Evolutionary conservation across 1,140 invertebrate species (phyloP).

Genomic region (Tetramorium parvispinum): DNA sequence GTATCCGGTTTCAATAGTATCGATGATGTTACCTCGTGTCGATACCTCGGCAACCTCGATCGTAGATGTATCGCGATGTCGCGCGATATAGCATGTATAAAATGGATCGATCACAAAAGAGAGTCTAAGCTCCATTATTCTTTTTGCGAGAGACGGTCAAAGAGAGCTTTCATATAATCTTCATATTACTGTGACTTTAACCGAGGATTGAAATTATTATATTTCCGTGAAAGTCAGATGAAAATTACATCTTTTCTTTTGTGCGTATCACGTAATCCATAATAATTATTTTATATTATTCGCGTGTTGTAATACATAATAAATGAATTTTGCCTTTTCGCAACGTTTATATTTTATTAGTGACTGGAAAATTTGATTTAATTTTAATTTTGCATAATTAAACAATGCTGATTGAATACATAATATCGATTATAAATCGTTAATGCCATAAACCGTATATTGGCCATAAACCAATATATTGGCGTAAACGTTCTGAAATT

Average conservation of each 20-base stretch:
- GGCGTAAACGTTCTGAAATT: constrained; percentile 16
- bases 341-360: constrained; percentile 30
- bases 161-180: background rate
- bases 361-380: background rate
- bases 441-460: constrained; percentile 6
- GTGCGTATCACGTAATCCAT: background rate
- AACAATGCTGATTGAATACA: background rate
- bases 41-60: constrained; percentile 63
- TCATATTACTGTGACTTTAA: constrained; percentile 6
- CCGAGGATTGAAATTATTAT: background rate
- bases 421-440: constrained; percentile 17
- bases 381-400: constrained; percentile 7
- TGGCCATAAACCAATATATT: background rate
- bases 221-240: background rate
- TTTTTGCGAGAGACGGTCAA: constrained; percentile 15
- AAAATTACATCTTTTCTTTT: background rate
- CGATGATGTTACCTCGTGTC: constrained; percentile 67
- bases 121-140: constrained; percentile 19
- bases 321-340: constrained; percentile 40
- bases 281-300: constrained; percentile 16
- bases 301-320: background rate
- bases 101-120: constrained; percentile 46
- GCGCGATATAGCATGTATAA: constrained; percentile 2
- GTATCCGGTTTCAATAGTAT: constrained; percentile 78
- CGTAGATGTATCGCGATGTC: constrained; percentile 49